Conservation (phyloP, 2,113 vertebrate genomes). For the Arothron firmamentum region DNA sequence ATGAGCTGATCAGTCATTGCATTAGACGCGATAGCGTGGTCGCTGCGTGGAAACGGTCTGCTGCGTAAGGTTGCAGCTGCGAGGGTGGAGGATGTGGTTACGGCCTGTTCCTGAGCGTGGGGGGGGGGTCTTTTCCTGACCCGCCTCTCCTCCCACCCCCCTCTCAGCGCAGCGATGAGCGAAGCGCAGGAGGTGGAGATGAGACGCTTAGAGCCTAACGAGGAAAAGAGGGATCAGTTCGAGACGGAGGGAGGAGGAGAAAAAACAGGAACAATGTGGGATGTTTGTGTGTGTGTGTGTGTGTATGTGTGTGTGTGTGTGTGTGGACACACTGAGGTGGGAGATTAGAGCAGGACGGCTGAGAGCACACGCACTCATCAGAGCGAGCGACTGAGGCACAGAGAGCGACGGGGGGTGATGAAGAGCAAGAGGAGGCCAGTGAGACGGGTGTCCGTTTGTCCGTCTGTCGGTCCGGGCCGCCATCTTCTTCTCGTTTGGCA, state of each 20-base stretch:
- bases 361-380: constrained; percentile 66
- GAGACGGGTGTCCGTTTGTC: constrained; percentile 23
- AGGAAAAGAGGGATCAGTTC: constrained; percentile 39
- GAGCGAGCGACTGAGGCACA: constrained; percentile 42
- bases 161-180: constrained; percentile 32
- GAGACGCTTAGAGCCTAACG: constrained; percentile 34
- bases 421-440: constrained; percentile 44
- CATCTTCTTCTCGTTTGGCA: constrained; percentile 30
- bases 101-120: too few relatives aligned
- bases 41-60: too few relatives aligned
- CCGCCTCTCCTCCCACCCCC: too few relatives aligned
- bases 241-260: constrained; percentile 13
- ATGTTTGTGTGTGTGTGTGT: constrained; percentile 64
- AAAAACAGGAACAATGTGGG: constrained; percentile 12
- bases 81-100: too few relatives aligned
- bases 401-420: constrained; percentile 46
- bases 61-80: too few relatives aligned
- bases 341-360: constrained; percentile 68
- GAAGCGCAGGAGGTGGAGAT: constrained; percentile 43
- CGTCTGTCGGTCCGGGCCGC: constrained; percentile 17
- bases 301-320: constrained; percentile 65
- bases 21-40: too few relatives aligned
- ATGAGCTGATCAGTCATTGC: too few relatives aligned
- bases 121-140: too few relatives aligned
- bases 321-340: constrained; percentile 68